Conservation (phyloP, 2,797 vertebrate species). For the Acanthopagrus latus region DNA sequence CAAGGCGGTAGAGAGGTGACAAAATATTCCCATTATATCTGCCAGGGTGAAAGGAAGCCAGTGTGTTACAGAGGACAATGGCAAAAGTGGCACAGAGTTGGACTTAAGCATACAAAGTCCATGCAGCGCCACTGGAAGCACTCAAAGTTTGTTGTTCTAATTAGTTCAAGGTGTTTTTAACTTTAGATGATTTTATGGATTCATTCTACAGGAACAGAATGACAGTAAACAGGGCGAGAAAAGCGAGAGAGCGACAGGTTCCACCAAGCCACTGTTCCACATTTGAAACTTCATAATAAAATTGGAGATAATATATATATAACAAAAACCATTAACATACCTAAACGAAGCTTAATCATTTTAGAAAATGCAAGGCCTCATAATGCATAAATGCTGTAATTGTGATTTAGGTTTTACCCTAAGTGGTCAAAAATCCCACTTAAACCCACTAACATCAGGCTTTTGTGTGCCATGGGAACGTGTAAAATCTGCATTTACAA, state of each 20-base stretch:
- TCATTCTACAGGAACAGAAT: no score
- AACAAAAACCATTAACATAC: neutral
- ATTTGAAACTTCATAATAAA: neutral
- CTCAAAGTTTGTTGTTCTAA: neutral
- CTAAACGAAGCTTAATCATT: neutral
- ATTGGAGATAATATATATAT: neutral
- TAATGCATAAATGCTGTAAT: neutral
- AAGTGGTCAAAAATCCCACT: no score
- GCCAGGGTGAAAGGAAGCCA: conserved; percentile 37
- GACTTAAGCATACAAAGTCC: neutral
- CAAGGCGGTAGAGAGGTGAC: conserved; percentile 53
- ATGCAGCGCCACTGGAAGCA: neutral
- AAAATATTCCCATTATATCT: conserved; percentile 48
- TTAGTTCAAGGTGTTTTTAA: neutral
- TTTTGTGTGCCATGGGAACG: no score
- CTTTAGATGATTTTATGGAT: no score
- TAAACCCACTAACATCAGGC: no score
- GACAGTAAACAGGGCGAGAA: no score
- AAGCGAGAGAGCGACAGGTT: no score
- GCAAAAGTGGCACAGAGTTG: neutral
- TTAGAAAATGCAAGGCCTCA: neutral
- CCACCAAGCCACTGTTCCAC: no score
- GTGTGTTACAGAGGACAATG: conserved; percentile 24
- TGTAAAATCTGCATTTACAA: no score
- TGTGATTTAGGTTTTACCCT: neutral